phyloP scores from a whole-genome alignment of 2,888 invertebrate species.

The Smittia sp. region DNA sequence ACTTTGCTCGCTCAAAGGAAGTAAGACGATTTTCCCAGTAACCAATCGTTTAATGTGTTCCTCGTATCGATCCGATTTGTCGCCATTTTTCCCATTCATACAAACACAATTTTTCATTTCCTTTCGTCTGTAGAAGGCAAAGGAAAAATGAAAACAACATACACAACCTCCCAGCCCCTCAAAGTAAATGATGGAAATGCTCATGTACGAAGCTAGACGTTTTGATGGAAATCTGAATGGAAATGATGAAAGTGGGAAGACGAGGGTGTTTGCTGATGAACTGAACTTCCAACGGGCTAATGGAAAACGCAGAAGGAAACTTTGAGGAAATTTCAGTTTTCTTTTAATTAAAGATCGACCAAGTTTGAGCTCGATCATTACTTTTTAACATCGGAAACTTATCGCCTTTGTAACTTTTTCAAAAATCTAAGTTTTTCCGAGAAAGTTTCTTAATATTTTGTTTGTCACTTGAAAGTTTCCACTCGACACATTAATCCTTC shows the following conservation, averaged over 20 bases:
- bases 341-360: too few relatives aligned
- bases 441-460: too few relatives aligned
- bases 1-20: not conserved
- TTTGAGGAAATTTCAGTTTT: too few relatives aligned
- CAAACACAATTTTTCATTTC: conserved; percentile 38
- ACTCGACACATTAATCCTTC: too few relatives aligned
- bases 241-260: conserved; percentile 8
- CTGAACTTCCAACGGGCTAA: not conserved
- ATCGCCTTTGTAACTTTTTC: too few relatives aligned
- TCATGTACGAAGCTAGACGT: conserved; percentile 14
- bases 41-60: conserved; percentile 35
- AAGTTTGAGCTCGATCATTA: too few relatives aligned
- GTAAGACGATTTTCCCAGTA: conserved; percentile 18
- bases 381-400: too few relatives aligned
- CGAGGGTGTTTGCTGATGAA: not conserved
- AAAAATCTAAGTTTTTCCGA: too few relatives aligned
- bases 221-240: conserved; percentile 33
- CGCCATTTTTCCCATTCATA: conserved; percentile 37
- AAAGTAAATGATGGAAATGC: conserved; percentile 30
- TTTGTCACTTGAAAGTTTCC: too few relatives aligned
- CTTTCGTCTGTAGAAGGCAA: not conserved
- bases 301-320: too few relatives aligned
- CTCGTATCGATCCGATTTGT: conserved; percentile 38
- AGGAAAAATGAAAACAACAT: conserved; percentile 19
- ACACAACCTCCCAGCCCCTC: not conserved